Evolutionary conservation across 2,113 vertebrate species (phyloP), one percentile per base, ranked within the genome.

Genomic region (Neogobius melanostomus): DNA sequence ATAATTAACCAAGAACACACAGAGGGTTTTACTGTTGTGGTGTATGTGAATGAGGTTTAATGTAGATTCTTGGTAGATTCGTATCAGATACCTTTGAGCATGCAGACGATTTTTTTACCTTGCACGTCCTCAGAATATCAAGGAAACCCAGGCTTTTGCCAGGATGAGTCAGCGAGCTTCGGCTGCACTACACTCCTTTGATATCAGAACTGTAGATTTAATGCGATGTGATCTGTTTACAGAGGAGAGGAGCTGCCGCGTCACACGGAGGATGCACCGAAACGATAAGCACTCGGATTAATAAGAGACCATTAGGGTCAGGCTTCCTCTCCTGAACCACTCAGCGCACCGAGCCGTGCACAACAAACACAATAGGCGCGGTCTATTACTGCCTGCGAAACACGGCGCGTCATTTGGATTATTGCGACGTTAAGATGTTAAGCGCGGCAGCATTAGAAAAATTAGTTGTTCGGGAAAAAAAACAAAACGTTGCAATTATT

Each of bases 381-480:
- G 44, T 48, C 60, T 47, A 43, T 42, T 16, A 51, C 73, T 81
- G 63, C 77, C n/a, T 66, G 79, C 45, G n/a, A 75, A 66, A 75
- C 70, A 73, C 61, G 48, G 63, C 43, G 67, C 77, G 81, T 84
- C 8, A 72, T 80, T 85, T 59, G 54, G 69, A 79, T 85, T 77
- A 85, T 82, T 82, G 84, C 72, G 75, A 87, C 76, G 80, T 87
- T 83, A 88, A 81, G 68, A 87, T 79, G 80, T 87, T 83, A 89
- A 81, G 68, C 79, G 75, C 79, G 65, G 77, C 78, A 82, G 87
- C 89, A 89, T 89, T 87, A 89, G 87, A 88, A 88, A 79, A 88
- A 89, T 89, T 84, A 89, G 49, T 83, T 80, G 75, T 76, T 87
- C 67, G 3, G 21, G 2, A 36, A 36, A 36, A 36, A 36, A 36